phyloP scores from a whole-genome alignment of 2,797 vertebrate species.

The Gymnoscopelus microlampas region DNA sequence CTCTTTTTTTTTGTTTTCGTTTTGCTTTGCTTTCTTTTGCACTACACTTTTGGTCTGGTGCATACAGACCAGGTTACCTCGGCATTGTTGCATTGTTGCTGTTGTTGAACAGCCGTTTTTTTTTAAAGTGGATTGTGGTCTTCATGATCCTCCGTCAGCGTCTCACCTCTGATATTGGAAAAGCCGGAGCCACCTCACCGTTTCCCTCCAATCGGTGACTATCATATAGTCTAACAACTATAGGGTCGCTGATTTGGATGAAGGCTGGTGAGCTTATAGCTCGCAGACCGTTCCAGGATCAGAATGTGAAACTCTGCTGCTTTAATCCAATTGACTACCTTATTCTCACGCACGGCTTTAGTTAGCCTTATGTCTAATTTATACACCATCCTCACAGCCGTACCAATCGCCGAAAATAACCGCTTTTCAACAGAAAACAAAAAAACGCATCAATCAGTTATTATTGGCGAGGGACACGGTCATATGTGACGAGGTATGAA shows the following conservation, averaged over 20 bases:
- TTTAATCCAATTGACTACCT: slow-evolving; percentile 55
- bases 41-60: slow-evolving; percentile 83
- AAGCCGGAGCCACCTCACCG: slow-evolving; percentile 42
- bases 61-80: slow-evolving; percentile 86
- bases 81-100: slow-evolving; percentile 76
- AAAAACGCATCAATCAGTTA: no score
- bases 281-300: slow-evolving; percentile 63
- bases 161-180: slow-evolving; percentile 73
- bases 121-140: slow-evolving; percentile 61
- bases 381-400: no score
- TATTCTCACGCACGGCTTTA: slow-evolving; percentile 49
- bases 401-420: no score
- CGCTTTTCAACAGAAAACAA: no score
- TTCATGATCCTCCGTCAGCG: slow-evolving; percentile 70
- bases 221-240: neutral
- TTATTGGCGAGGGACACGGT: no score
- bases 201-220: slow-evolving; percentile 32
- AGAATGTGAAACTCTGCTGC: slow-evolving; percentile 76
- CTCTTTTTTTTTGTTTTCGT: slow-evolving; percentile 66
- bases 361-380: slow-evolving; percentile 25
- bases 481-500: no score
- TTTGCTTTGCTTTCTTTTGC: slow-evolving; percentile 84
- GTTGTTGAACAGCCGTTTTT: slow-evolving; percentile 48
- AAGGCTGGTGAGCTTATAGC: neutral
- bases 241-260: slow-evolving; percentile 17